phyloP scores from a whole-genome alignment of 2,113 vertebrate species.

The Leptodactylus fuscus region DNA sequence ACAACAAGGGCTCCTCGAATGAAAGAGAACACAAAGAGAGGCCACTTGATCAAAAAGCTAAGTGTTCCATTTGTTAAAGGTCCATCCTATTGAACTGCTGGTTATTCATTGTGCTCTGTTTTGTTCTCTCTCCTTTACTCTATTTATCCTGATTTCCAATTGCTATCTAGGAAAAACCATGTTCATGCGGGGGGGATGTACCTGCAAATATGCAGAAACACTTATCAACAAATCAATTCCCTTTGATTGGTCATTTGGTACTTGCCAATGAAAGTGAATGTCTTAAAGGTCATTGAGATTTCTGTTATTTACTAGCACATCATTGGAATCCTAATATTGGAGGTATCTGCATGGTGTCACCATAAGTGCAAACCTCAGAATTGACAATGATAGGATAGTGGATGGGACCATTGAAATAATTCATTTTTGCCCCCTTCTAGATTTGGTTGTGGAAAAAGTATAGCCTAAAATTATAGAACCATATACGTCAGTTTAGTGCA shows the following conservation, averaged over 20 bases:
- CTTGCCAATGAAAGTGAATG: not conserved
- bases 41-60: slow-evolving; percentile 61
- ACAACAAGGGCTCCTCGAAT: slow-evolving; percentile 62
- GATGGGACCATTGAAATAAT: not conserved
- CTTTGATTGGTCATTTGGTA: slow-evolving; percentile 12
- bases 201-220: not conserved
- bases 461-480: not conserved
- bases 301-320: not conserved
- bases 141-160: slow-evolving; percentile 10
- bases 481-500: too few species aligned
- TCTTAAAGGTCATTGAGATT: not conserved
- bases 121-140: slow-evolving; percentile 16
- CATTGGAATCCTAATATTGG: not conserved
- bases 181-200: not conserved
- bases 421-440: not conserved
- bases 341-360: not conserved
- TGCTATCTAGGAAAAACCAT: not conserved
- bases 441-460: not conserved
- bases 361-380: not conserved
- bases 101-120: slow-evolving; percentile 7
- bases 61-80: slow-evolving; percentile 40
- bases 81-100: slow-evolving; percentile 13
- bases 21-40: slow-evolving; percentile 66
- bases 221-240: slow-evolving; percentile 8
- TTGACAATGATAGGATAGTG: not conserved